Evolutionary conservation across 1,140 invertebrate genomes (phyloP).

Genomic region (Diuraphis noxia): DNA sequence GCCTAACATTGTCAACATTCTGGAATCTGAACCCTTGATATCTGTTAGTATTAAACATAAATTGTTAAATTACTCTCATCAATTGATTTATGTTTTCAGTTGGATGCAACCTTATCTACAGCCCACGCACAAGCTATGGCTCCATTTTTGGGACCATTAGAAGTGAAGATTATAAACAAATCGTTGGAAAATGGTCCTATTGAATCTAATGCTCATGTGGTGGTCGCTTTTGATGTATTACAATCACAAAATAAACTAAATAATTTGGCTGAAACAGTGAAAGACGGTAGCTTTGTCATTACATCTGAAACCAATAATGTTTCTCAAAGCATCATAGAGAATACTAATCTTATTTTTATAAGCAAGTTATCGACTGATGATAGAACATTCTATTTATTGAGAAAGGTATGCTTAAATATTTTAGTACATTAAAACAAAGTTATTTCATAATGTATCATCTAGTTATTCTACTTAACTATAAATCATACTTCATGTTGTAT

Average conservation of each 20-base stretch:
- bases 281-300: slow-evolving; percentile 74
- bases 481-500: neutral
- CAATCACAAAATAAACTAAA: slow-evolving; percentile 60
- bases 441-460: neutral
- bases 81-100: slow-evolving; percentile 56
- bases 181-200: slow-evolving; percentile 64
- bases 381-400: slow-evolving; percentile 67
- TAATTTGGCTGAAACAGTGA: slow-evolving; percentile 69
- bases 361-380: slow-evolving; percentile 65
- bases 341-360: slow-evolving; percentile 63
- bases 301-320: slow-evolving; percentile 67
- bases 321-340: slow-evolving; percentile 61
- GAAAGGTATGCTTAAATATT: slow-evolving; percentile 59
- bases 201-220: slow-evolving; percentile 69
- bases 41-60: slow-evolving; percentile 60
- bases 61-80: neutral
- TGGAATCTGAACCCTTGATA: slow-evolving; percentile 71
- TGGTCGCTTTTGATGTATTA: slow-evolving; percentile 67
- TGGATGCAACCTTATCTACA: slow-evolving; percentile 59
- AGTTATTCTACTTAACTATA: neutral
- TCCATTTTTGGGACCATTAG: slow-evolving; percentile 63
- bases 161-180: slow-evolving; percentile 66
- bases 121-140: slow-evolving; percentile 61
- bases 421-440: neutral
- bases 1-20: slow-evolving; percentile 65